phyloP scores from a whole-genome alignment of 2,113 vertebrate species.

The Climacteris rufus region DNA sequence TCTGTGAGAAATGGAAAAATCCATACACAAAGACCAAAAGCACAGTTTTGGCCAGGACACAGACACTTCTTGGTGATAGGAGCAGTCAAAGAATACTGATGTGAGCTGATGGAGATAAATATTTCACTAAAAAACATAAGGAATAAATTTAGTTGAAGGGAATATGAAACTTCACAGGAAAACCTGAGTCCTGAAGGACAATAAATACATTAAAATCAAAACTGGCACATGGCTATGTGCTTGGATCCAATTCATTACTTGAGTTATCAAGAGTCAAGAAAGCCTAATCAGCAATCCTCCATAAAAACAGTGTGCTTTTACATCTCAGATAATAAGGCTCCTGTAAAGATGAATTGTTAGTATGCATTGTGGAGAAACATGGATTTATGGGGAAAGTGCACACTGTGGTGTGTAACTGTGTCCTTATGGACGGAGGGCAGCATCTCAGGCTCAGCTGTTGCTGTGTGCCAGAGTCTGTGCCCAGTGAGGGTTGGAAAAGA shows the following conservation, averaged over 20 bases:
- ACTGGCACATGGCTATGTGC: not conserved
- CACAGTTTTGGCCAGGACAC: not conserved
- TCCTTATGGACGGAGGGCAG: not conserved
- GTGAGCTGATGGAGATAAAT: not conserved
- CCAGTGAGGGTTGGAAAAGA: not conserved
- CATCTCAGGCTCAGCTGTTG: not conserved
- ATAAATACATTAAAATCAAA: not conserved
- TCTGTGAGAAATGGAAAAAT: not conserved
- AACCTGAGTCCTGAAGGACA: not conserved
- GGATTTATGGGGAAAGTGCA: not conserved
- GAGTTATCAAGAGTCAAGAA: not conserved
- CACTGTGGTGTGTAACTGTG: fast-evolving
- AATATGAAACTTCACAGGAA: not conserved
- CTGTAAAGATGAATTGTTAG: not conserved
- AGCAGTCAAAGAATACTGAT: not conserved
- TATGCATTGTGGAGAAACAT: not conserved
- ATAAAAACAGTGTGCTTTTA: not conserved
- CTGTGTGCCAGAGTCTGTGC: not conserved
- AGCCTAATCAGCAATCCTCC: not conserved
- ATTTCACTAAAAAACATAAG: not conserved
- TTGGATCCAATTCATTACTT: not conserved
- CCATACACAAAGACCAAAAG: not conserved
- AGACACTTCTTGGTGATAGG: not conserved
- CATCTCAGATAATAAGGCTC: not conserved
- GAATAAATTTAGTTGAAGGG: not conserved